Conservation (phyloP, 2,888 invertebrate species). For the Flexamia atlantica region DNA sequence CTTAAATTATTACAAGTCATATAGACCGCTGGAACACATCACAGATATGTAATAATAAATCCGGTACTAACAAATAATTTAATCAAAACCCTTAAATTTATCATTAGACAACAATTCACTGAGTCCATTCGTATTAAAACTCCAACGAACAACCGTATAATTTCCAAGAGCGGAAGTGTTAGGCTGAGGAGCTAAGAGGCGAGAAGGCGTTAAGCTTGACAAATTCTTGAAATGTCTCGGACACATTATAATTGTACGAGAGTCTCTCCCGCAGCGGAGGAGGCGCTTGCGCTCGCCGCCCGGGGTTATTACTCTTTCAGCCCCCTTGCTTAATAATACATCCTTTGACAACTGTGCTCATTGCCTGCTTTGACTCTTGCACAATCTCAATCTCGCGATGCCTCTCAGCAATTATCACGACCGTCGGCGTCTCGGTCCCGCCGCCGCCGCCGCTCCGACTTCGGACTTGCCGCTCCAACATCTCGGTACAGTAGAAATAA, state of each 20-base stretch:
- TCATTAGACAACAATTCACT: no score
- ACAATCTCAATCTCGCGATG: constrained; percentile 22
- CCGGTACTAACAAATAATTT: no score
- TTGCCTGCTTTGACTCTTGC: constrained; percentile 19
- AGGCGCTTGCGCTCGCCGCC: not conserved
- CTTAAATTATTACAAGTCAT: no score
- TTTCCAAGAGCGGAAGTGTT: no score
- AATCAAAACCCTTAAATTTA: no score
- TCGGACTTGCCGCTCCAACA: no score
- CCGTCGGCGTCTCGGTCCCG: not conserved
- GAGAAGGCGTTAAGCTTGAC: not conserved
- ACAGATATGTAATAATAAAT: no score
- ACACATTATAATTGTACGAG: not conserved
- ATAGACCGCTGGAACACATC: no score
- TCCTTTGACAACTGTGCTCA: constrained; percentile 44
- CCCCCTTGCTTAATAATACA: constrained; percentile 44
- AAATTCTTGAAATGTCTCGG: not conserved
- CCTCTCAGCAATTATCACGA: constrained; percentile 26
- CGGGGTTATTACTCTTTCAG: constrained; percentile 44
- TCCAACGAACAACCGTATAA: no score
- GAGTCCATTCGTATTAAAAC: no score
- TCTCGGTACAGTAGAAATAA: no score
- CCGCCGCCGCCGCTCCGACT: no score
- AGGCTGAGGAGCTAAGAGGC: not conserved
- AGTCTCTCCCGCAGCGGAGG: not conserved